Base-by-base conservation (phyloP, 2,797 vertebrate genomes). In the Bradypodion ventrale region DNA sequence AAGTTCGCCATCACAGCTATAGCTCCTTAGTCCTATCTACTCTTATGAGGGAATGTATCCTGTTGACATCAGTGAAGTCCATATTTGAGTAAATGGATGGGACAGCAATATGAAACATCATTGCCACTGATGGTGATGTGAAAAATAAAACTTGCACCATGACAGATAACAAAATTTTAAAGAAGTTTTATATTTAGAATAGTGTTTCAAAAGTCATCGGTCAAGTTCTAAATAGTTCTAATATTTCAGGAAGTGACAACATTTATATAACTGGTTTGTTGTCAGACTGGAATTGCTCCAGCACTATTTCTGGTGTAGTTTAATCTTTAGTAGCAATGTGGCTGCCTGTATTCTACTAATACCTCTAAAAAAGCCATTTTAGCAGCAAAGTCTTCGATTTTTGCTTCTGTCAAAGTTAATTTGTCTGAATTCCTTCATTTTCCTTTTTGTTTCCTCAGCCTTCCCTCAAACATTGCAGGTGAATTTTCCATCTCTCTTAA, bases 381-480 rank as follows among this genome's bases (percentile, higher is more conserved):
- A 40, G n/a, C 15, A 3, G 0, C 23, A 74, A 10, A 52, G 27
- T 8, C 76, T 44, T 63, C 37, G 65, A 29, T 16, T 76, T 40
- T 21, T 69, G 3, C 12, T 44, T 78, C 27, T 25, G 0, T 2
- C 62, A 76, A 49, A n/a, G 56, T 21, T 42, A 13, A 32, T 1
- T 2, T 25, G 16, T 35, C 46, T 75, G 42, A 75, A 65, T 62
- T 56, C 56, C 81, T 29, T 12, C 8, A 1, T 10, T 15, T 78
- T 10, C 72, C 59, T 44, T 6, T 29, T 29, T 25, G 2, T 21
- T 40, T 15, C 37, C 25, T 1, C 27, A 29, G 40, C 52, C 52
- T 56, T 15, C 13, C 52, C 19, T 56, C 52, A 1, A 0, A 0
- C 7, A 63, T 4, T 63, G 44, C 29, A 73, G 37, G 27, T 4